Evolutionary conservation across 2,797 vertebrate genomes (phyloP).

Genomic region (Melanotaenia boesemani): DNA sequence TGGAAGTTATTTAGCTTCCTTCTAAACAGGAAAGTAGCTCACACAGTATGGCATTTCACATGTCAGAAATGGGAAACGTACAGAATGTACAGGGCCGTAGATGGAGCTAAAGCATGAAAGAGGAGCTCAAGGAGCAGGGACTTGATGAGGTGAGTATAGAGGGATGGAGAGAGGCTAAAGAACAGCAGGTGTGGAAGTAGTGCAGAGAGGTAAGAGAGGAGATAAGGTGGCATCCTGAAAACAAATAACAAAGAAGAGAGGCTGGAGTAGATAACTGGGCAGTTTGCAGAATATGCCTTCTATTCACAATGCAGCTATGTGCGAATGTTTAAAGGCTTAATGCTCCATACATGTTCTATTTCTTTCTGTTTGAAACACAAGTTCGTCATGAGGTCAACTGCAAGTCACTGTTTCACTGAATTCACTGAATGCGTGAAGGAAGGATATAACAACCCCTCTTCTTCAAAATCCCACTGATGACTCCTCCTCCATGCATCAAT

Average conservation of each 20-base stretch:
- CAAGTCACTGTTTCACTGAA: slow-evolving; percentile 32
- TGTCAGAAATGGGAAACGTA: neutral
- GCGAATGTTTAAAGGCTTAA: slow-evolving; percentile 1
- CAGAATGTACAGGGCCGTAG: neutral
- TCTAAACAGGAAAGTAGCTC: neutral
- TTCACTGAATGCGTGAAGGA: slow-evolving; percentile 7
- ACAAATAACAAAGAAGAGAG: slow-evolving; percentile 24
- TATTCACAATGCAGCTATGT: slow-evolving; percentile 13
- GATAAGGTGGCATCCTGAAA: slow-evolving; percentile 37
- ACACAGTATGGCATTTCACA: slow-evolving; percentile 38
- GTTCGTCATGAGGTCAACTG: slow-evolving; percentile 22
- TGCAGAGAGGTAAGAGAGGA: slow-evolving; percentile 19
- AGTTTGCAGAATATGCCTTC: slow-evolving; percentile 1
- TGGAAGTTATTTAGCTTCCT: neutral
- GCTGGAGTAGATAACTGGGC: slow-evolving; percentile 29
- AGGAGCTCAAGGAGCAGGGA: slow-evolving; percentile 35
- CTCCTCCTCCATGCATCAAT: slow-evolving; percentile 65
- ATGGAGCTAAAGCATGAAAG: neutral
- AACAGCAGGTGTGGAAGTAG: slow-evolving; percentile 51
- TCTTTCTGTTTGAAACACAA: slow-evolving; percentile 15
- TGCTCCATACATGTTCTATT: neutral
- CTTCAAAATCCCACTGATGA: slow-evolving; percentile 61
- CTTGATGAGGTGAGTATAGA: slow-evolving; percentile 46
- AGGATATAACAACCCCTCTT: slow-evolving; percentile 21
- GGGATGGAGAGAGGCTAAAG: slow-evolving; percentile 29